A percentile compares a stretch with the other conserved stretches of the same genome.
Evolutionary conservation across 53 echinoderm and acorn worm species (phyloP).

Genomic region (Holothuria leucospilota): DNA sequence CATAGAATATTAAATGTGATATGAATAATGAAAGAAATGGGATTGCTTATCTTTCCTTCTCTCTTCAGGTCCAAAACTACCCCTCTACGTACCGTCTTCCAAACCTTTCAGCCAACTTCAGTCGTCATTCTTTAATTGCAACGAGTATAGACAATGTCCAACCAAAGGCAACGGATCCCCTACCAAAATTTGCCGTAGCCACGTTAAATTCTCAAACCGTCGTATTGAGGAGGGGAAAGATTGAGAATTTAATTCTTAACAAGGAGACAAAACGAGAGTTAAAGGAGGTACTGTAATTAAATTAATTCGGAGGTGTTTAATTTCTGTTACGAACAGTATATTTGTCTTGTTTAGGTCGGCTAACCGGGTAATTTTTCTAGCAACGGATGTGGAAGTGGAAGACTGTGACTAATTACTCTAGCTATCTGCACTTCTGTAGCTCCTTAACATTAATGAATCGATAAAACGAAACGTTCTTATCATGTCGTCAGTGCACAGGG

Average conservation of each 20-base stretch:
- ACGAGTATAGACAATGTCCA: slow-evolving; percentile 15
- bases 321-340: no score
- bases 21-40: no score
- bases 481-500: no score
- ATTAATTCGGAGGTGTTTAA: no score
- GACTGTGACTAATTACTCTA: no score
- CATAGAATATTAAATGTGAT: no score
- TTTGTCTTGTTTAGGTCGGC: no score
- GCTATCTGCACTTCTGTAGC: no score
- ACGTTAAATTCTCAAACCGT: slow-evolving; percentile 81
- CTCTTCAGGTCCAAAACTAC: slow-evolving; percentile 53
- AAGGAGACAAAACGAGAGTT: slow-evolving; percentile 79
- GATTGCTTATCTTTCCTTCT: slow-evolving; percentile 1
- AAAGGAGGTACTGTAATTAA: slow-evolving; percentile 72
- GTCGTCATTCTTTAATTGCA: slow-evolving; percentile 63
- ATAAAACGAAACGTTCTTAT: no score
- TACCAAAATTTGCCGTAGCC: slow-evolving; percentile 63
- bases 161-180: slow-evolving; percentile 21
- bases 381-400: no score
- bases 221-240: slow-evolving; percentile 66
- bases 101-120: slow-evolving; percentile 64
- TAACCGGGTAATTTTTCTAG: no score
- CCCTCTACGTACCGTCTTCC: slow-evolving; percentile 77
- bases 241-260: slow-evolving; percentile 66
- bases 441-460: no score